These are phyloP conservation scores for Leptodactylus fuscus DNA, from an alignment of 2,113 vertebrate species.

Conservation along the genomic window DNA sequence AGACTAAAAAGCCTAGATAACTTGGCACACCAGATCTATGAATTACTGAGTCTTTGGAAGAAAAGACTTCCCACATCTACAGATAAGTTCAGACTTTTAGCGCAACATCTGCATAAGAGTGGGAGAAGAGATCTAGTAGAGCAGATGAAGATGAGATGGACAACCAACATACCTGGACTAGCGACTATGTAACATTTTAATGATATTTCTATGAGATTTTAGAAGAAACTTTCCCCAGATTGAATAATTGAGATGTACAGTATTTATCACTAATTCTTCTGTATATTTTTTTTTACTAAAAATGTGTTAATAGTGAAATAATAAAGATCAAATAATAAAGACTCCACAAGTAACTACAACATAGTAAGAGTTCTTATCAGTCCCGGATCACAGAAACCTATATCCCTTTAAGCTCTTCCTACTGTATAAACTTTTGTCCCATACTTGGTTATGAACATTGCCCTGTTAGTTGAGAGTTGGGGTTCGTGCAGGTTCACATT, in stretches of 20 bases:
- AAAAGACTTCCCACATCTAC: slow-evolving; percentile 75
- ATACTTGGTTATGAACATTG: no score
- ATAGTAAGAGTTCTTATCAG: no score
- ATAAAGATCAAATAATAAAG: no score
- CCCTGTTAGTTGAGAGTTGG: no score
- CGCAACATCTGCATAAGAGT: slow-evolving; percentile 76
- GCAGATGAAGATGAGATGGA: slow-evolving; percentile 72
- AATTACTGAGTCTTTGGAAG: slow-evolving; percentile 83
- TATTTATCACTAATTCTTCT: background rate
- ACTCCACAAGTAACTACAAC: no score
- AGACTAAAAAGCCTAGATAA: slow-evolving; percentile 76
- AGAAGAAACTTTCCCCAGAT: background rate
- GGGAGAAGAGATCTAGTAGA: slow-evolving; percentile 81
- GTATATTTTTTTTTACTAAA: background rate
- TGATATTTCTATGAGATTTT: background rate
- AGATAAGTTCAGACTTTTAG: slow-evolving; percentile 78
- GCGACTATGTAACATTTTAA: background rate
- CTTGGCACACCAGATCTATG: slow-evolving; percentile 77
- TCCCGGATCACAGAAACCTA: no score
- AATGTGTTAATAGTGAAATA: background rate
- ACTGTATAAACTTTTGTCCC: no score
- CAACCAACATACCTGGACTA: slow-evolving; percentile 62
- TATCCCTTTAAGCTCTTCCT: no score
- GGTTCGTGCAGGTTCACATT: no score
- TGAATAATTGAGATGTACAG: background rate